Base-by-base conservation (phyloP, 2,797 vertebrate species). In the Phoeniculus purpureus region DNA sequence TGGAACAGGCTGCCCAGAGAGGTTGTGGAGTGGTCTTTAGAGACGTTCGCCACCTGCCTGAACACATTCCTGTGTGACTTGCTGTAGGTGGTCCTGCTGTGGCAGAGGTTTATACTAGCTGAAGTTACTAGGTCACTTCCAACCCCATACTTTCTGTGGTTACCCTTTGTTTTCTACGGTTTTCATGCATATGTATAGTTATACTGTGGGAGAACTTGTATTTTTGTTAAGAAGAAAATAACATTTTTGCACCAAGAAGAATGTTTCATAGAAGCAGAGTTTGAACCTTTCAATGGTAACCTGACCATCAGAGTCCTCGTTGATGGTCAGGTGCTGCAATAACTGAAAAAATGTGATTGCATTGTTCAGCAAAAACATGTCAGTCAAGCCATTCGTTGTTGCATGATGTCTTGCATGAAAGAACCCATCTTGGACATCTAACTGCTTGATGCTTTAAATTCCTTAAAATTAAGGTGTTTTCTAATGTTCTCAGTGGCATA, bases 351-450 rank as follows among this genome's bases (percentile, higher is more conserved):
- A 47, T 18, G 22, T 1, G 66, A 9, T 21, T 67, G 18, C 3
- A 20, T 5, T 47, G 12, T 37, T 25, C 9, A 60, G 15, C 5
- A 81, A 51, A 51, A 74, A 66, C 40, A n/a, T 55, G 11, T 56
- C 54, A 48, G 25, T 79, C 8, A 52, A 16, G 10, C n/a, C 22
- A 1, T 26, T 81, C 62, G 45, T 66, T 68, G 9, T 62, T 83
- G 14, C 3, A 6, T 54, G 32, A 19, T 76, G 5, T 55, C 79
- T 54, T 45, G 4, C 54, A 3, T 80, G 26, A 50, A 56, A 34
- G 8, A 50, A n/a, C 3, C 4, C 29, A 3, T 51, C 12, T 56
- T 0, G 12, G 37, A 37, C 12, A 1, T 51, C 17, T 66, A 66
- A 10, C 16, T 88, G 16, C 22, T 34, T 43, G 37, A 12, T 37